A percentile compares a stretch with the other conserved stretches of the same genome.
These are phyloP conservation scores for Cygnus atratus DNA, from an alignment of 2,113 vertebrate species.

Conservation along the genomic window DNA sequence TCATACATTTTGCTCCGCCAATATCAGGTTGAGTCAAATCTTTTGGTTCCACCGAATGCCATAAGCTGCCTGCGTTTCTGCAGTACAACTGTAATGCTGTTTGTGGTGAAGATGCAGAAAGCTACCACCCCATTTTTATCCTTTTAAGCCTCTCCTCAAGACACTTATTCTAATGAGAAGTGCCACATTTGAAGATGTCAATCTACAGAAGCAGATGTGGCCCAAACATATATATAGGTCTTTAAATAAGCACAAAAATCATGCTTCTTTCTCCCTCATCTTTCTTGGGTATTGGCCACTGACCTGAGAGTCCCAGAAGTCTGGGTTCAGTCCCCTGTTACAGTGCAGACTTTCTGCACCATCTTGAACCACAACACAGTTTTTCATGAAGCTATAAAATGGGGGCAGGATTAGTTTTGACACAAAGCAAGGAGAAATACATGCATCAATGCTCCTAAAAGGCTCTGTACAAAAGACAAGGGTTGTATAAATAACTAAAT, in stretches of 20 bases:
- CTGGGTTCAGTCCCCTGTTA: slow-evolving; percentile 7
- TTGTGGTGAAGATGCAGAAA: background rate
- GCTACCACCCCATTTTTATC: background rate
- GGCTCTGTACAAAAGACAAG: background rate
- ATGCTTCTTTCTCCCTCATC: background rate
- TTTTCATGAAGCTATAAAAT: slow-evolving; percentile 9
- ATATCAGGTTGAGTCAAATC: background rate
- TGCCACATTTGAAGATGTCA: background rate
- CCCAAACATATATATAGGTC: background rate
- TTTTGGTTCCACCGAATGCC: slow-evolving; percentile 38
- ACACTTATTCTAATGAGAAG: slow-evolving; percentile 5
- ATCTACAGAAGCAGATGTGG: background rate
- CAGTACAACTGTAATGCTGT: background rate
- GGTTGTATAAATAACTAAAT: background rate
- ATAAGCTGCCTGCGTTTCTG: background rate
- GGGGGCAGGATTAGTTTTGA: background rate
- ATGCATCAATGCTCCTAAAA: background rate
- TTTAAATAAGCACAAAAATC: slow-evolving; percentile 16
- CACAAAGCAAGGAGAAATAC: background rate
- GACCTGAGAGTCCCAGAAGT: background rate
- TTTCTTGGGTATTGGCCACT: background rate
- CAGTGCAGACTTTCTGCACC: background rate
- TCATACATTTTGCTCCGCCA: slow-evolving; percentile 37
- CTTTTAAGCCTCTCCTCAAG: background rate
- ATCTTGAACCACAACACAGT: background rate